Base-by-base conservation (phyloP, 2,888 invertebrate species). In the Hirtodrosophila alboralis region DNA sequence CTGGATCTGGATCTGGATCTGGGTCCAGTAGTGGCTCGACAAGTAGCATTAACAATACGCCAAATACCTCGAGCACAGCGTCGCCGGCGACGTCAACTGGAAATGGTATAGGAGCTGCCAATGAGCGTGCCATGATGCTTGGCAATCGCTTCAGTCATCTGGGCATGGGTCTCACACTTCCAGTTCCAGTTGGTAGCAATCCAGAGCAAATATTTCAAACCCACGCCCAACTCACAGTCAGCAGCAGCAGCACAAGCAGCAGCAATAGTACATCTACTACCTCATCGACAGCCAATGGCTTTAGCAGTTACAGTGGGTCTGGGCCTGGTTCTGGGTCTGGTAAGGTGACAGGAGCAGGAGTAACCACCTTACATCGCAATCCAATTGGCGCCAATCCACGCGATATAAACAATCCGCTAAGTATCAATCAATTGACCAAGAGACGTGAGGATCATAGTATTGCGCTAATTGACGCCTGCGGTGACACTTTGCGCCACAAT, bases 361-460 rank as follows among this genome's bases (percentile, higher is more conserved):
- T 28, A 18, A 7, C 43, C 9, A 16, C 38, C 9, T 6, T 68
- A 21, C 80, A 80, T 37, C 92, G 96, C 69, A 94, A 96, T 90
- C 97, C 97, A 33, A 96, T 97, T 54, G 97, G 97, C 60, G 96
- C 96, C 38, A 97, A 97, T 91, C 97, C 97, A 33, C 94, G 96
- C 80, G 97, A 97, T 91, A 95, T 96, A 73, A 97, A 97, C 92
- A 97, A 97, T 92, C 97, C 97, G 54, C 92, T 97, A 34, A 96
- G 96, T 90, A 96, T 97, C 58, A 96, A 96, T 87, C 96, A 97
- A 91, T 92, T 97, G 77, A 96, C 96, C 62, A 95, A 95, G 78
- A 95, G 87, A 10, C 81, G 73, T 23, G 80, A 75, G 9, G 70
- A 68, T 31, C 77, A 65, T 45, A 85, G 66, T 52, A 69, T 71